Base-by-base conservation (phyloP, 2,888 invertebrate species). In the Nysson spinosus region DNA sequence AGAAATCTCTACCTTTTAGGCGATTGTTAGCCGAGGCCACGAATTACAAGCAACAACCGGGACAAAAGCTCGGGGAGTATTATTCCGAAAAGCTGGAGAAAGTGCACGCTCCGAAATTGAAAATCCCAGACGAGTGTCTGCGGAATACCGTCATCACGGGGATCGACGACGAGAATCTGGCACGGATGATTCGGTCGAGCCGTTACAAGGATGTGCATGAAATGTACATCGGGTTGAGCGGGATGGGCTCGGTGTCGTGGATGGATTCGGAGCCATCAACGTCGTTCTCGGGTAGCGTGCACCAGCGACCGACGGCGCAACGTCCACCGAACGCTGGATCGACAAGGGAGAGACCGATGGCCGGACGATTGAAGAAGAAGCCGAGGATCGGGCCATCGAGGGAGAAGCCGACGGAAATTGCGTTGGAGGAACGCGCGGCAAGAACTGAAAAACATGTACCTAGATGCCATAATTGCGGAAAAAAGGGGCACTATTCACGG, bases 21-120 rank as follows among this genome's bases (percentile, higher is more conserved):
- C 28, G 6, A 6, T 4, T 50, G 6, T 26, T 63, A 0, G 24
- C 12, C 3, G 51, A 46, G 9, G 46, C 51, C 0, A 51, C 39
- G 1, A 3, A 19, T 0, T 63, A 57, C 3, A 32, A 51, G 6
- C 19, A 37, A 3, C 16, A 16, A 1, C 30, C 58, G 0, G 50
- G 51, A 2, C 40, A 40, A 1, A 1, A 50, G 0, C 4, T 57
- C 0, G 35, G 57, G 0, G 57, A 63, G 4, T 51, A 57, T 4
- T 57, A 57, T 6, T 51, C 57, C 6, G 40, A 57, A n/a, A 61
- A 49, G 3, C 0, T 55, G 1, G n/a, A 9, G 0, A 30, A 37
- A 0, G 1, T 55, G 4, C 17, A 32, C 4, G 19, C 20, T 0
- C 4, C 49, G 9, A 11, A 57, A 0, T 22, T 57, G 0, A 6